Conservation (phyloP, 2,797 vertebrate genomes). For the Hippoglossus hippoglossus region DNA sequence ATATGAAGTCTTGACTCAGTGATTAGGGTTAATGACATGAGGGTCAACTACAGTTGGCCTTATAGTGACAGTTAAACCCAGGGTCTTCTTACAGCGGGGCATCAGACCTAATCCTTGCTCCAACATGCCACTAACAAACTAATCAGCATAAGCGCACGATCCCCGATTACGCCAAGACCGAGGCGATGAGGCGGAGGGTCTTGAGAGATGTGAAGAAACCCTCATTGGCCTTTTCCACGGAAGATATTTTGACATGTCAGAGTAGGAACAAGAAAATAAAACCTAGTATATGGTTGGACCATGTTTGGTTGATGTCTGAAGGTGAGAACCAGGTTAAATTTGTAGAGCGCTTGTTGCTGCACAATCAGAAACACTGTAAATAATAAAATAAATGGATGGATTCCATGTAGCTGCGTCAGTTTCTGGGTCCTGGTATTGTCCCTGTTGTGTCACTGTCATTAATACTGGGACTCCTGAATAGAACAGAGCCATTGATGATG, state of each 20-base stretch:
- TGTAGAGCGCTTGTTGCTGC: no score
- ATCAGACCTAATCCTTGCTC: slow-evolving; percentile 7
- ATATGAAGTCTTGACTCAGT: slow-evolving; percentile 2
- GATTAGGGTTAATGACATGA: slow-evolving; percentile 1
- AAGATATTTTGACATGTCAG: slow-evolving; percentile 5
- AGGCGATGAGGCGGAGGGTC: no score
- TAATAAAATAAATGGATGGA: slow-evolving; percentile 7
- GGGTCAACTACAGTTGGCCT: slow-evolving; percentile 1
- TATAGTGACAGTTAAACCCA: slow-evolving; percentile 3
- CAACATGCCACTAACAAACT: neutral
- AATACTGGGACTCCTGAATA: neutral
- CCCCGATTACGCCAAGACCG: slow-evolving; percentile 1
- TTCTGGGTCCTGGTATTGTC: neutral
- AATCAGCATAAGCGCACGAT: neutral
- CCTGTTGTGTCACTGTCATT: neutral
- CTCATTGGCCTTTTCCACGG: neutral
- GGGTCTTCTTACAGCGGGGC: neutral
- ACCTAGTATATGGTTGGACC: no score
- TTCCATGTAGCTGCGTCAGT: slow-evolving; percentile 5
- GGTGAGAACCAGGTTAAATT: no score
- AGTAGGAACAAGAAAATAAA: neutral
- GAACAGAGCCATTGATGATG: neutral
- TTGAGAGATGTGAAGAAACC: neutral
- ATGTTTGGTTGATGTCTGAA: no score
- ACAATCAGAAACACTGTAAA: neutral